Evolutionary conservation across 2,113 vertebrate species (phyloP), one percentile per base, ranked within the genome.

Genomic region (Nothoprocta perdicaria): DNA sequence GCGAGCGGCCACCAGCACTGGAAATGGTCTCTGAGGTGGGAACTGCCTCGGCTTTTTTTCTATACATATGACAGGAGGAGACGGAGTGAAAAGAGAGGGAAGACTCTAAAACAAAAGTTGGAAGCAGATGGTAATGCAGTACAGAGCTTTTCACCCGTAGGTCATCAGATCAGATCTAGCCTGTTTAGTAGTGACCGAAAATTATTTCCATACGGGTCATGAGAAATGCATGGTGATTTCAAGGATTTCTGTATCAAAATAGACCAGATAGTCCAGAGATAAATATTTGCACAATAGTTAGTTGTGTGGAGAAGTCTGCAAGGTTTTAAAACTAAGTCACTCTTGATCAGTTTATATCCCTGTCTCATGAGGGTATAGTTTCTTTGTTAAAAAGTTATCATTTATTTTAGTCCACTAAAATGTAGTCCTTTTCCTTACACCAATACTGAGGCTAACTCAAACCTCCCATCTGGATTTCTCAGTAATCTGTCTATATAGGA

Each of bases 171-270:
- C 53, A 90, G 92, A 80, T 89, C 68, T 27, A 52, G 53, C 58
- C 67, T 66, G 22, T 72, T 91, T 48, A 71, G 69, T 62, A 81
- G 75, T 89, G 85, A 75, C 80, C 65, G 84, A 58, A 96, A 96
- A 96, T 95, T 57, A 88, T 92, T 96, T 94, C 92, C 92, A 88
- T 86, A 62, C 94, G 93, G 86, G 31, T 84, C 65, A 58, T n/a
- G 80, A 90, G 40, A 90, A 90, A n/a, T 11, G 35, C 24, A 5
- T 5, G 41, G 48, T 77, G 87, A 88, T 77, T 76, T 85, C 63
- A 92, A 46, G 41, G 50, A 9, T 48, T 93, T 77, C 57, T 93
- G 43, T 94, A 35, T 76, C 61, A 75, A 92, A 93, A 95, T 27
- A 89, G 93, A 92, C 92, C 88, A 93, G 89, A 93, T 52, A 88